Evolutionary conservation across 2,888 invertebrate genomes (phyloP).

Genomic region (Cataglyphis altisquamis): DNA sequence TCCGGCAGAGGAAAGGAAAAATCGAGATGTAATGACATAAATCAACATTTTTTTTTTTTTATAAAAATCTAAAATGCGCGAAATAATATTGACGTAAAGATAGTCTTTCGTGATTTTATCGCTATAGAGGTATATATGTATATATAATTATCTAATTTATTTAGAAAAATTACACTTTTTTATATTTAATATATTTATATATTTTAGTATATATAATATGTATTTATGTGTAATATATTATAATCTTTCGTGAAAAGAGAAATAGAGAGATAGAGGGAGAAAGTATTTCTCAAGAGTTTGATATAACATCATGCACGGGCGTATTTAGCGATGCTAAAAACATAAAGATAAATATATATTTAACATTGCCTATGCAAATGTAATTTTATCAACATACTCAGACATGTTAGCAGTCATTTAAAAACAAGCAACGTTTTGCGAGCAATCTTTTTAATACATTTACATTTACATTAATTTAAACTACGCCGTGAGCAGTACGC

Average conservation of each 20-base stretch:
- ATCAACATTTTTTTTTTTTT: conserved; percentile 8
- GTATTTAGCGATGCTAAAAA: background rate
- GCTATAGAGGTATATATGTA: background rate
- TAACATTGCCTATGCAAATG: conserved; percentile 24
- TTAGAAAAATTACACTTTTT: background rate
- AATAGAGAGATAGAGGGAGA: background rate
- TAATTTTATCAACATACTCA: conserved; percentile 15
- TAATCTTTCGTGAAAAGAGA: background rate
- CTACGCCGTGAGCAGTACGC: background rate
- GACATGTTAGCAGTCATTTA: conserved; percentile 18
- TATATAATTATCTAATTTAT: background rate
- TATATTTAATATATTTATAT: background rate
- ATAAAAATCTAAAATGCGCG: background rate
- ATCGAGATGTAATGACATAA: conserved; percentile 7
- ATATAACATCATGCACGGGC: background rate
- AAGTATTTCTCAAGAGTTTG: background rate
- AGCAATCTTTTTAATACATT: conserved; percentile 40
- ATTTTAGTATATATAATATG: background rate
- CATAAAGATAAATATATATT: background rate
- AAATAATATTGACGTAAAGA: background rate
- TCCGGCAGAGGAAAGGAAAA: conserved; percentile 36
- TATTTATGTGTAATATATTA: background rate
- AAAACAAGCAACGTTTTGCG: conserved; percentile 15
- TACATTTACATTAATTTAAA: conserved; percentile 26
- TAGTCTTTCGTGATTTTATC: background rate